Evolutionary conservation across 2,113 vertebrate species (phyloP).

Genomic region (Gasterosteus nipponicus): DNA sequence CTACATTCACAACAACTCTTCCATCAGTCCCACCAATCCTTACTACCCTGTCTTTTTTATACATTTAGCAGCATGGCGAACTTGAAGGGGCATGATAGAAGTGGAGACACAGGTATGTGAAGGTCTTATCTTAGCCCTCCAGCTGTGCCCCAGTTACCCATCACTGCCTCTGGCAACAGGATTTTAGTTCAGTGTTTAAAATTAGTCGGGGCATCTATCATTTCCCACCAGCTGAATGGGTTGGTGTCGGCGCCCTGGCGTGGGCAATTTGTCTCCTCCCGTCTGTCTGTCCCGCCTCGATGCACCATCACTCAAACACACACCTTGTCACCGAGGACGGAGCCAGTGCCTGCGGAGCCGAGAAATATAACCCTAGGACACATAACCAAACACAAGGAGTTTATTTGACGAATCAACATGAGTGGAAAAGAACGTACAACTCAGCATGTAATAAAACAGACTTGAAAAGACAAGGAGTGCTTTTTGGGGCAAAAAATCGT

Average conservation of each 20-base stretch:
- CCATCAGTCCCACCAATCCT: conserved; percentile 13
- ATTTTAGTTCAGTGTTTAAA: conserved; percentile 82
- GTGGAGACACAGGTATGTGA: conserved; percentile 55
- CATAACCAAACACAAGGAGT: conserved; percentile 41
- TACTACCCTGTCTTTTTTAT: conserved; percentile 8
- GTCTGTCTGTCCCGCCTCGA: conserved; percentile 62
- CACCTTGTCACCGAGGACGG: conserved; percentile 60
- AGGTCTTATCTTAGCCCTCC: conserved; percentile 70
- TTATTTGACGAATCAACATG: conserved; percentile 37
- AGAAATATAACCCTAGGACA: conserved; percentile 53
- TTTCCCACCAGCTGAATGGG: conserved; percentile 70
- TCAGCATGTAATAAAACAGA: conserved; percentile 1
- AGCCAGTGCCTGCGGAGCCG: conserved; percentile 33
- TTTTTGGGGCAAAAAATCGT: not conserved
- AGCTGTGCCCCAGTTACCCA: conserved; percentile 75
- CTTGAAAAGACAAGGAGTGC: not conserved
- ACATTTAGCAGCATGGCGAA: conserved; percentile 4
- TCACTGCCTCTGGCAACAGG: conserved; percentile 57
- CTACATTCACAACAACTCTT: not conserved
- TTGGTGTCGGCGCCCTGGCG: conserved; percentile 63
- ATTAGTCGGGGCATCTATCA: conserved; percentile 81
- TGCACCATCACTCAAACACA: conserved; percentile 73
- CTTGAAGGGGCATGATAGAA: conserved; percentile 24
- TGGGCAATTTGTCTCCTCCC: conserved; percentile 70
- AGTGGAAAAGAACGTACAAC: not conserved